phyloP scores from a whole-genome alignment of 2,888 invertebrate species.

The Tenodera sinensis region DNA sequence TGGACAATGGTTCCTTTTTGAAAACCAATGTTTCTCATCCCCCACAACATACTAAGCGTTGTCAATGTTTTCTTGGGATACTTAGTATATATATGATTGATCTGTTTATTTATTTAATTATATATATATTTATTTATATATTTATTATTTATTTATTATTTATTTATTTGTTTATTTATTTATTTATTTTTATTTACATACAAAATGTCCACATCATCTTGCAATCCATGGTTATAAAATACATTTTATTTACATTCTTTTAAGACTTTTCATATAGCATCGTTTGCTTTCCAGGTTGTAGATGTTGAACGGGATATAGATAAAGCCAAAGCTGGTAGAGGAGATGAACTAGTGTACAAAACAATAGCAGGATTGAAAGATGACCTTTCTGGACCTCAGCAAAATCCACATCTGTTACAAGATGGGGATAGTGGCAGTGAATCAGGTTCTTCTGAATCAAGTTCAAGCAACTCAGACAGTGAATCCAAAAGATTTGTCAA shows the following conservation, averaged over 20 bases:
- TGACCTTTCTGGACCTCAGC: slow-evolving; percentile 69
- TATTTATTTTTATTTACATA: no score
- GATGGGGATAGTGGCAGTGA: slow-evolving; percentile 33
- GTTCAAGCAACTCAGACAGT: slow-evolving; percentile 30
- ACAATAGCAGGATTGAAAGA: slow-evolving; percentile 81
- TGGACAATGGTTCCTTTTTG: no score
- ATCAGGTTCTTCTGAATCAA: slow-evolving; percentile 29
- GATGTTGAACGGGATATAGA: slow-evolving; percentile 83
- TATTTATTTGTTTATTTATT: no score
- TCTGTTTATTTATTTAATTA: no score
- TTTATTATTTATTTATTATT: no score
- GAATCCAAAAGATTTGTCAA: slow-evolving; percentile 40
- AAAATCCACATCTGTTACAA: slow-evolving; percentile 60
- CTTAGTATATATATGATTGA: no score
- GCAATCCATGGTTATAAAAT: not conserved
- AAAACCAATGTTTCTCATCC: no score
- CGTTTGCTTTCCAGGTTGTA: slow-evolving; percentile 58
- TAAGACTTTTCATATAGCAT: slow-evolving; percentile 3
- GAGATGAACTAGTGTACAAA: slow-evolving; percentile 74
- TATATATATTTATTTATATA: no score
- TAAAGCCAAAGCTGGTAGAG: slow-evolving; percentile 70
- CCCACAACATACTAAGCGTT: no score
- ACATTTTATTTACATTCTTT: slow-evolving; percentile 1
- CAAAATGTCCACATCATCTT: not conserved
- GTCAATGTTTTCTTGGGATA: no score